Conservation (phyloP, 2,797 vertebrate species). For the Yasuhikotakia modesta region DNA sequence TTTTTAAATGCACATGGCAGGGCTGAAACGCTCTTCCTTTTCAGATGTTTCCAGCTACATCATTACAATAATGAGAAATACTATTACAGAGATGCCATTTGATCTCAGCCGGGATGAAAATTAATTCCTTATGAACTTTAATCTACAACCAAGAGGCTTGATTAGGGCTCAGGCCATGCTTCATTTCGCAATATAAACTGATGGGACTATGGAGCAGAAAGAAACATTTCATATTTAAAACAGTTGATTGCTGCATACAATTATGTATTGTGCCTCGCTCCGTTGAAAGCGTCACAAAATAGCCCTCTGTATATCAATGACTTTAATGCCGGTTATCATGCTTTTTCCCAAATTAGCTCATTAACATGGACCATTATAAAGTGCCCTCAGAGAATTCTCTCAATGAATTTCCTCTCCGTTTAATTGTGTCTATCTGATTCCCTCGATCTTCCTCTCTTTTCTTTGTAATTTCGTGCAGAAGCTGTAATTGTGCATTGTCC, state of each 20-base stretch:
- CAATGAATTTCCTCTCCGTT: constrained; percentile 54
- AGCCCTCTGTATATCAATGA: constrained; percentile 61
- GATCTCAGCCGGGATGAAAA: constrained; percentile 60
- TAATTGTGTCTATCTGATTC: constrained; percentile 60
- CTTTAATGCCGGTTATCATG: constrained; percentile 63
- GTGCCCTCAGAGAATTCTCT: constrained; percentile 61
- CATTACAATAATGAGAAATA: constrained; percentile 63
- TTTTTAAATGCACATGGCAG: constrained; percentile 10
- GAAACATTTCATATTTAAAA: constrained; percentile 54
- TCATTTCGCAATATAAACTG: constrained; percentile 53
- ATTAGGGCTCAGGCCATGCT: constrained; percentile 57
- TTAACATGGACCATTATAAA: constrained; percentile 64
- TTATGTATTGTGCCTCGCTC: constrained; percentile 56
- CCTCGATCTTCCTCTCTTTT: constrained; percentile 42
- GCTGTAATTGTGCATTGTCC: constrained; percentile 59
- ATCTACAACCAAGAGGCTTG: constrained; percentile 61
- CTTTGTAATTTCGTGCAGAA: constrained; percentile 51
- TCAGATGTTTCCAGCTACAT: constrained; percentile 47
- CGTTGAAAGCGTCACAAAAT: constrained; percentile 52
- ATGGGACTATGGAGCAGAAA: constrained; percentile 35
- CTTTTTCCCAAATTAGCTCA: constrained; percentile 64
- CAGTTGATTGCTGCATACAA: constrained; percentile 59
- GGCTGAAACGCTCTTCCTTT: constrained; percentile 22
- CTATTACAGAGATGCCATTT: constrained; percentile 63
- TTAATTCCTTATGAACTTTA: constrained; percentile 61